phyloP scores from a whole-genome alignment of 2,888 invertebrate species.

The Willowsia nigromaculata region DNA sequence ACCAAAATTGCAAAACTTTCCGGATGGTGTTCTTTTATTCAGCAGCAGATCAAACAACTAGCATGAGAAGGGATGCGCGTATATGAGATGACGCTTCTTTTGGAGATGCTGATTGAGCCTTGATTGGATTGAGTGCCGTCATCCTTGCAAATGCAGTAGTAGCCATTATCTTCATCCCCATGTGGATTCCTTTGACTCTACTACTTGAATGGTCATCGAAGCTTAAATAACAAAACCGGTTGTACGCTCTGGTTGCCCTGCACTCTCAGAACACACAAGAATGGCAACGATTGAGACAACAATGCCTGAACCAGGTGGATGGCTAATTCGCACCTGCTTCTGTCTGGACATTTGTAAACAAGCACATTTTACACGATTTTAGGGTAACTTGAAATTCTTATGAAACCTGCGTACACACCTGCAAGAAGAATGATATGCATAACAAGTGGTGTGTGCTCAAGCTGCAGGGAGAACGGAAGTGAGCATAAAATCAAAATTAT shows the following conservation, averaged over 20 bases:
- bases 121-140: neutral
- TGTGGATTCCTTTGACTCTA: neutral
- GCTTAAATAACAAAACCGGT: constrained; percentile 47
- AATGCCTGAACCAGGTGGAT: neutral
- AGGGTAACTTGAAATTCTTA: neutral
- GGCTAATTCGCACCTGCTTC: constrained; percentile 13
- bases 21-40: constrained; percentile 4
- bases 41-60: neutral
- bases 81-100: neutral
- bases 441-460: neutral
- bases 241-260: constrained; percentile 43
- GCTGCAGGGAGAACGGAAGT: constrained; percentile 22
- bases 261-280: neutral
- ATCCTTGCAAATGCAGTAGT: too few relatives aligned
- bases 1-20: constrained; percentile 30
- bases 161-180: neutral
- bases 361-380: neutral
- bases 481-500: constrained; percentile 47
- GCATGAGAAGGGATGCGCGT: neutral
- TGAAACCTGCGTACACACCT: neutral
- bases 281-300: neutral
- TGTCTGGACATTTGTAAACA: constrained; percentile 33
- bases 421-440: neutral
- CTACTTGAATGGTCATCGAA: constrained; percentile 41
- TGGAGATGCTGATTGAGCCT: neutral